Percentiles rank a stretch among this genome's conserved stretches.
Evolutionary conservation across 1,140 invertebrate genomes (phyloP).

Genomic region (Drosophila nannoptera): DNA sequence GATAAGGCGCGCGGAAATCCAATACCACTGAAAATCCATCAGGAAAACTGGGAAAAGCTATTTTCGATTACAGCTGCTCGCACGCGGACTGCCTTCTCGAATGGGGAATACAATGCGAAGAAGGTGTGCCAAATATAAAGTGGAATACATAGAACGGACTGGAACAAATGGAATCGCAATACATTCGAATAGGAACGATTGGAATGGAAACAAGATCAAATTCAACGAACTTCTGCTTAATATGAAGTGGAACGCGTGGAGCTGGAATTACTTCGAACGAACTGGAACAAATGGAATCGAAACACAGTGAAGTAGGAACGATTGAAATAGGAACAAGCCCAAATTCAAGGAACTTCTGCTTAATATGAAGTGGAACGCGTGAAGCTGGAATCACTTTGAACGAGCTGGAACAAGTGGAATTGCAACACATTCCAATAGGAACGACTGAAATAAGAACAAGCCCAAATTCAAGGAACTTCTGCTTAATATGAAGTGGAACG

Average conservation of each 20-base stretch:
- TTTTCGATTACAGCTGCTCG: background rate
- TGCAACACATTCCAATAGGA: background rate
- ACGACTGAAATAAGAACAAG: no score
- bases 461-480: no score
- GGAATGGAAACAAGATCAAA: background rate
- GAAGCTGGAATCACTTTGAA: background rate
- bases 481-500: no score
- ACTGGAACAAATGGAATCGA: no score
- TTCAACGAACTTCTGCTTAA: background rate
- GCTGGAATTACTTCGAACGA: background rate
- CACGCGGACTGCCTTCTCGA: background rate
- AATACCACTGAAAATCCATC: conserved; percentile 29
- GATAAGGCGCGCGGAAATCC: conserved; percentile 44
- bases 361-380: no score
- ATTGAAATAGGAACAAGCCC: no score
- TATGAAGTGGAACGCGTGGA: background rate
- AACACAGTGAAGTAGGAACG: background rate
- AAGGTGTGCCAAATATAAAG: no score
- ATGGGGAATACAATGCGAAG: background rate
- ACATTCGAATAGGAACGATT: background rate
- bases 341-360: no score
- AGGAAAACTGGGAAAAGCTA: background rate
- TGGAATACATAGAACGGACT: background rate
- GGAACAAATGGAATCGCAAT: background rate
- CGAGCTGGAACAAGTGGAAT: background rate